Base-by-base conservation (phyloP, 2,113 vertebrate species). In the Gallinago jamesoni region DNA sequence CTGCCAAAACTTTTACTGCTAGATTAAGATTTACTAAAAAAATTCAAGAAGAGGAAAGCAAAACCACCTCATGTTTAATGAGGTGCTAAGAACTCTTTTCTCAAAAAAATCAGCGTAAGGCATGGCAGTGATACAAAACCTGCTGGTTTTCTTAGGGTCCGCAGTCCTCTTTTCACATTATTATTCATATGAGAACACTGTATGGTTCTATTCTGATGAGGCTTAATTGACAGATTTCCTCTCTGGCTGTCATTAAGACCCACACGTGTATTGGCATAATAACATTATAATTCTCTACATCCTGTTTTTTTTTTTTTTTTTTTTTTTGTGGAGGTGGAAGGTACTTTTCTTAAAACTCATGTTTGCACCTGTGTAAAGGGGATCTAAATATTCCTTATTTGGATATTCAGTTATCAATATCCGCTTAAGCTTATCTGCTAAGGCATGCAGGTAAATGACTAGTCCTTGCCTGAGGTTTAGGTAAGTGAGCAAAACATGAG, bases 1-100 rank as follows among this genome's bases (percentile, higher is more conserved):
- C 72, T 96, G 94, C 52, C 85, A 92, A 90, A 94, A 81, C 21
- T 84, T 80, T 67, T 90, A 92, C 27, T 86, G 64, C 88, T 77
- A 93, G 47, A 78, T 92, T 88, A 48, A 90, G 75, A 91, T 91
- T 95, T 96, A 93, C 77, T 91, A 73, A 92, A 62, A 62, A 82
- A 93, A 75, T 28, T 72, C 27, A 73, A 60, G 72, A 86, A n/a
- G 63, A 66, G 28, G 13, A 82, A 94, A 83, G 39, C 66, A 83
- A 83, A 92, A 70, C 12, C 50, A 57, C 33, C 39, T 96, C 37
- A 60, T 16, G 3, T 50, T 88, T 90, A 94, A 85, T 77, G 59
- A 95, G 37, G 17, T 82, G 33, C 24, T 83, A 69, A 72, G 60
- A 77, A 45, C 17, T n/a, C 47, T 59, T 86, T 75, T 68, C 72